Base-by-base conservation (phyloP, 2,797 vertebrate genomes). In the Sorex maritimensis region DNA sequence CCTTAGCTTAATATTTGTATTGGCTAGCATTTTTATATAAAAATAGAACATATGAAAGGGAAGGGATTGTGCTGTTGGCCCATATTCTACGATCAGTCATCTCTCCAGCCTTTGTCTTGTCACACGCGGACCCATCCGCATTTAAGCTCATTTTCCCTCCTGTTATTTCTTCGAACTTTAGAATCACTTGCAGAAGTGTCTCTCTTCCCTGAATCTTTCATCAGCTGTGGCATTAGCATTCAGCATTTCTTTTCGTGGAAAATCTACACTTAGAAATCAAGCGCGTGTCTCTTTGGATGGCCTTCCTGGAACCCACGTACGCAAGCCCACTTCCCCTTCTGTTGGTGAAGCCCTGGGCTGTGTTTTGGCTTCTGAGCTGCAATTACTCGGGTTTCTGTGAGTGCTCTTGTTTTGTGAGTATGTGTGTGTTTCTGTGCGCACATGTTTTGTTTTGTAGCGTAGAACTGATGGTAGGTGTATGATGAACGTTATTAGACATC, bases 261-360 rank as follows among this genome's bases (percentile, higher is more conserved):
- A 85, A 52, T 49, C 89, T 92, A 30, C 8, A 4, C 67, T 92
- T 38, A 71, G 26, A 82, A 74, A 17, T 83, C 55, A 78, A 74
- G 14, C 13, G 30, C 75, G 19, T 73, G 6, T 52, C 34, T 68
- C 1, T 19, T 67, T 67, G 88, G 65, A 46, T 75, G 63, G 30
- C 6, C 61, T 81, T 82, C 87, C 3, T 88, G 67, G 63, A 85
- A 28, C 17, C 28, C 75, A 34, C 34, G 34, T 34, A 34, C 34
- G 1, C 34, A 81, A 30, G 4, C 80, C 28, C 17, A 8, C 38
- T 30, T 81, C 38, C 72, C 46, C 14, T 28, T 95, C 72, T 92
- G 0, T 88, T 75, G 44, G 46, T 85, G 24, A 86, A 49, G n/a
- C 52, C 23, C 49, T 85, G 8, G 41, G 5, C 17, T 49, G 38